Evolutionary conservation across 2,113 vertebrate species (phyloP), one percentile per base, ranked within the genome.

Genomic region (Cinclus mexicanus): DNA sequence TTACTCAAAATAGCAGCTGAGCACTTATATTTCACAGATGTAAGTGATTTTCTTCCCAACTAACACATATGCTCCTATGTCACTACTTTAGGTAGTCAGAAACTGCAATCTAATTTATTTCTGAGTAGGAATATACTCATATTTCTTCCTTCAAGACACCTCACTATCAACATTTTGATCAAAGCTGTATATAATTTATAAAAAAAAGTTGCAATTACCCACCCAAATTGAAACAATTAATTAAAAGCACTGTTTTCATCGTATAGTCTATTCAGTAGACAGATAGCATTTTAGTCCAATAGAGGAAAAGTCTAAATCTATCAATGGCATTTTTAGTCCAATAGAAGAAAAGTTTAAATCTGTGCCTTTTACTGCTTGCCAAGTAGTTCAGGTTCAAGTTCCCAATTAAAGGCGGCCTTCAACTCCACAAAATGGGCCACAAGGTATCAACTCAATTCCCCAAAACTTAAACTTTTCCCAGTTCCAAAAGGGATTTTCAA

Each of bases 1-100:
- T 94, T 86, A 89, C 88, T 97, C 83, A 46, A 67, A 69, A 69
- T 2, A 77, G 41, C 28, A 96, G 70, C 85, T 89, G 56, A 65
- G 91, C 35, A 92, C 52, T 78, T 56, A 2, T 3, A 82, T 49
- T 79, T 64, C 93, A 91, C 49, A 91, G 10, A 50, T 4, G 12
- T 4, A 55, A 60, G 19, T 35, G 18, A 25, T 33, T 42, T 65
- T 33, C 28, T 26, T 87, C 72, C 50, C 67, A 87, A 25, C 12
- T 69, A 31, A 52, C 4, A 8, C 3, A 53, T 6, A 35, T 4
- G 10, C 22, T 22, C 76, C 69, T 79, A 63, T 4, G 10, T 14
- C 84, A 72, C 24, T 6, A 68, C 14, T 17, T 76, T 20, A 75
- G 14, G 22, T 18, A 60, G 33, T 18, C 47, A 86, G 44, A 92